These are phyloP conservation scores for Andrena trimmerana DNA, from an alignment of 2,888 invertebrate genomes.

Conservation along the genomic window DNA sequence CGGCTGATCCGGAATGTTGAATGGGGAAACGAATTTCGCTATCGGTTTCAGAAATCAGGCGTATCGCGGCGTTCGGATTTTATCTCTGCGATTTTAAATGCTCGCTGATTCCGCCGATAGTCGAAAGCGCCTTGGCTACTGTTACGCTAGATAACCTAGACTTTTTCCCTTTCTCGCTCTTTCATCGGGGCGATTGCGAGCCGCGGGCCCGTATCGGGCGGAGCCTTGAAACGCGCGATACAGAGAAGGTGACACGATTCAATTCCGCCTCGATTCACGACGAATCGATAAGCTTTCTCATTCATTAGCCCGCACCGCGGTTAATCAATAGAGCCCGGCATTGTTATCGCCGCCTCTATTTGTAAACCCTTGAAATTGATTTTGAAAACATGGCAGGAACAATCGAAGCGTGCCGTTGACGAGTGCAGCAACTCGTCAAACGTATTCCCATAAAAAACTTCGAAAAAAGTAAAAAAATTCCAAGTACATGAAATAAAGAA, in stretches of 20 bases:
- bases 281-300: conserved; percentile 43
- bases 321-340: neutral
- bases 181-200: conserved; percentile 9
- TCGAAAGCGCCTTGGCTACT: neutral
- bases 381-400: neutral
- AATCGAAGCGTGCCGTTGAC: neutral
- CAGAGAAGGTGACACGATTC: conserved; percentile 21
- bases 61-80: neutral
- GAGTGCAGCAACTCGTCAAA: too few relatives aligned
- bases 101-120: neutral
- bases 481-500: too few relatives aligned
- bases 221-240: conserved; percentile 27
- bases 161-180: conserved; percentile 3
- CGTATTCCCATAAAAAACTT: too few relatives aligned
- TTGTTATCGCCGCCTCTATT: conserved; percentile 21
- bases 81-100: neutral
- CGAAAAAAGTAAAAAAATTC: too few relatives aligned
- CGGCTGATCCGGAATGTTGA: neutral
- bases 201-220: conserved; percentile 11
- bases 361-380: conserved; percentile 5
- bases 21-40: neutral
- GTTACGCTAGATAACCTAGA: conserved; percentile 4
- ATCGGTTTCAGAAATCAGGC: neutral
- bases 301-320: conserved; percentile 21
- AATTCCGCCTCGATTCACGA: conserved; percentile 16